phyloP scores from a whole-genome alignment of 37 sponge, comb jelly and placozoan genomes.

The Bolinopsis microptera region DNA sequence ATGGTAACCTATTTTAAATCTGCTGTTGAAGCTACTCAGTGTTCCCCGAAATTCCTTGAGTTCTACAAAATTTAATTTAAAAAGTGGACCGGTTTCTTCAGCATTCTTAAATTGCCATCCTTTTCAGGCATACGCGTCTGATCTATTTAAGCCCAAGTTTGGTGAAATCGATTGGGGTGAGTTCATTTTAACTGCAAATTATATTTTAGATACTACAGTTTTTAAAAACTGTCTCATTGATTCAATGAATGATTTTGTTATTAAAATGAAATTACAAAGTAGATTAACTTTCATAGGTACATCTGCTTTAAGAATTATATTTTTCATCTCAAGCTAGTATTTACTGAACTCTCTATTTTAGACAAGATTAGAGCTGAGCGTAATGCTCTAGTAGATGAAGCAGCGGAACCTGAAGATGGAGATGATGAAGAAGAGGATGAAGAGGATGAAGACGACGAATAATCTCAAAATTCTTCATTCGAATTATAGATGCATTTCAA shows the following conservation, averaged over 20 bases:
- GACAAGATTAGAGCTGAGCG: conserved; percentile 48
- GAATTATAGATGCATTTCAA: not conserved
- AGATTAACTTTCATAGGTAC: too few species aligned
- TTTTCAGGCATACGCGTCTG: not conserved
- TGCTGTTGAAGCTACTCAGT: too few species aligned
- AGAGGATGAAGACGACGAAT: not conserved
- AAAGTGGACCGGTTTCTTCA: not conserved
- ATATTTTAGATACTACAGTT: not conserved
- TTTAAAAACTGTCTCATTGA: too few species aligned
- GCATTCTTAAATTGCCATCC: not conserved
- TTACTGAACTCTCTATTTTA: too few species aligned
- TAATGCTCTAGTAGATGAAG: conserved; percentile 31
- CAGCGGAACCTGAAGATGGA: conserved; percentile 37
- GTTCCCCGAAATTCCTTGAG: too few species aligned
- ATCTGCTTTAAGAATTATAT: too few species aligned
- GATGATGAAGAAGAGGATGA: conserved; percentile 53
- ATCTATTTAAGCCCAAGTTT: conserved; percentile 48
- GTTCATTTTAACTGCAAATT: not conserved
- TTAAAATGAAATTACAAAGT: too few species aligned
- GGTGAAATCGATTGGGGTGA: conserved; percentile 58
- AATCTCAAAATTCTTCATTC: not conserved
- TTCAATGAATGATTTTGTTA: too few species aligned
- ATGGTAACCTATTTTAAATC: not conserved
- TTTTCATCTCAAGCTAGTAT: too few species aligned
- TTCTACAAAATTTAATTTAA: too few species aligned